These are phyloP conservation scores for Montipora sp. DNA, from an alignment of 64 coral and sea anemone genomes.

Conservation along the genomic window DNA sequence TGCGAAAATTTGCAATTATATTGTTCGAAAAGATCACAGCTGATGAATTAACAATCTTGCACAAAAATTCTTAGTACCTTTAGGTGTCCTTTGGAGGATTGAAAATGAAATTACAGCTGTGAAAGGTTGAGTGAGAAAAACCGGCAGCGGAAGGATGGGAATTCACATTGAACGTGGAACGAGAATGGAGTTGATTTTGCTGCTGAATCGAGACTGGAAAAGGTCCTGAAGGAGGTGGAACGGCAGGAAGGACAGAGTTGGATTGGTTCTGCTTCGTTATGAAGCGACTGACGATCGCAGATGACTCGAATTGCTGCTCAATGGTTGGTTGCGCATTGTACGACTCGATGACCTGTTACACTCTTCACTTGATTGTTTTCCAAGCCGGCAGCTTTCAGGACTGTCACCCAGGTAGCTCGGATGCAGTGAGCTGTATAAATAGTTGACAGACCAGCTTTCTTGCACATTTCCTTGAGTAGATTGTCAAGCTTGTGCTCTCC, in stretches of 20 bases:
- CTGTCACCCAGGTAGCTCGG: slow-evolving; percentile 51
- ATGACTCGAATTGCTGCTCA: slow-evolving; percentile 41
- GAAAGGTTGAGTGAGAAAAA: no score
- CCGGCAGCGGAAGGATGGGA: neutral
- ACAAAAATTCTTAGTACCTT: no score
- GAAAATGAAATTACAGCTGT: no score
- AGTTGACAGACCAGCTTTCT: slow-evolving; percentile 52
- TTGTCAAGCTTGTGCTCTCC: slow-evolving; percentile 57
- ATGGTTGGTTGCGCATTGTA: slow-evolving; percentile 31
- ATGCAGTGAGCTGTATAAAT: slow-evolving; percentile 61
- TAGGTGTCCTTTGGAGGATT: no score
- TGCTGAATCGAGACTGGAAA: neutral
- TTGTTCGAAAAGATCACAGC: no score
- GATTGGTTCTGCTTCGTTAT: neutral
- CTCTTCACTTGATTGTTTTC: slow-evolving; percentile 41
- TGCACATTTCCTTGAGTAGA: slow-evolving; percentile 33
- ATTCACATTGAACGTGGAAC: neutral
- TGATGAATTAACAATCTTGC: no score
- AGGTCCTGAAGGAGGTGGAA: neutral
- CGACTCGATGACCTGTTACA: slow-evolving; percentile 44
- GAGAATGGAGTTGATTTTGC: neutral
- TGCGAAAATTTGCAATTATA: no score
- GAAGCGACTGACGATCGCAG: slow-evolving; percentile 6
- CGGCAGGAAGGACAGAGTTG: neutral
- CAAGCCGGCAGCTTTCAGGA: slow-evolving; percentile 49